Conservation (phyloP, 2,113 vertebrate species). For the Cromileptes altivelis region DNA sequence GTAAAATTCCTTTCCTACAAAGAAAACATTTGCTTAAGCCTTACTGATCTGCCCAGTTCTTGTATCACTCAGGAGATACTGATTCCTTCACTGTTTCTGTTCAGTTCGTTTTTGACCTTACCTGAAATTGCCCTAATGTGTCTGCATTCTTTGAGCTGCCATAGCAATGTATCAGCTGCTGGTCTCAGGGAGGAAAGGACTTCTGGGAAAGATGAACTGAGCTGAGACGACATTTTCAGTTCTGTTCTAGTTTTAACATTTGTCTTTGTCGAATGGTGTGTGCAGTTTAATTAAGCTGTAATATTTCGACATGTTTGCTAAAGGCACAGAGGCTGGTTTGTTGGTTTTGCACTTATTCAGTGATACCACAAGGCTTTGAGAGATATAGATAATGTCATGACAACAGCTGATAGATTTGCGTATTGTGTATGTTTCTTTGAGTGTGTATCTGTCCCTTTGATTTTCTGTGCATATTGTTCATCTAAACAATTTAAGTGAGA, state of each 20-base stretch:
- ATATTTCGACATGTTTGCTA: conserved; percentile 7
- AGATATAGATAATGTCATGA: conserved; percentile 3
- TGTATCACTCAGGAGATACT: not conserved
- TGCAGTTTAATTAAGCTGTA: conserved; percentile 25
- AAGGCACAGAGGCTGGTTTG: not conserved
- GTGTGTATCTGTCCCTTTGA: not conserved
- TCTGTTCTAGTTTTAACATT: conserved; percentile 25
- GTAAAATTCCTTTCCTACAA: not conserved
- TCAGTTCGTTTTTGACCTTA: conserved; percentile 33
- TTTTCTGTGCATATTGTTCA: not conserved
- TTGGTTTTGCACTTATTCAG: not conserved
- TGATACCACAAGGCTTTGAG: not conserved
- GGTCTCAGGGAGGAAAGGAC: conserved; percentile 19
- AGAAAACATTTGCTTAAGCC: not conserved
- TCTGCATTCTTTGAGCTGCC: conserved; percentile 54
- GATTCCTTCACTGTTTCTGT: conserved; percentile 42
- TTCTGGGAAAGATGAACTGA: conserved; percentile 26
- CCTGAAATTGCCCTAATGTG: conserved; percentile 27
- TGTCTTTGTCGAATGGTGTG: not conserved
- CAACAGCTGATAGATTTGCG: not conserved
- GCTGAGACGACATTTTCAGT: conserved; percentile 34
- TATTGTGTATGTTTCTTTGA: not conserved
- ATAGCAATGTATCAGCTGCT: conserved; percentile 49
- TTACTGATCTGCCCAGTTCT: not conserved
- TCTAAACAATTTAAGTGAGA: not conserved